A percentile compares a stretch with the other conserved stretches of the same genome.
These are phyloP conservation scores for Leptodactylus fallax DNA, from an alignment of 2,797 vertebrate genomes.

Conservation along the genomic window DNA sequence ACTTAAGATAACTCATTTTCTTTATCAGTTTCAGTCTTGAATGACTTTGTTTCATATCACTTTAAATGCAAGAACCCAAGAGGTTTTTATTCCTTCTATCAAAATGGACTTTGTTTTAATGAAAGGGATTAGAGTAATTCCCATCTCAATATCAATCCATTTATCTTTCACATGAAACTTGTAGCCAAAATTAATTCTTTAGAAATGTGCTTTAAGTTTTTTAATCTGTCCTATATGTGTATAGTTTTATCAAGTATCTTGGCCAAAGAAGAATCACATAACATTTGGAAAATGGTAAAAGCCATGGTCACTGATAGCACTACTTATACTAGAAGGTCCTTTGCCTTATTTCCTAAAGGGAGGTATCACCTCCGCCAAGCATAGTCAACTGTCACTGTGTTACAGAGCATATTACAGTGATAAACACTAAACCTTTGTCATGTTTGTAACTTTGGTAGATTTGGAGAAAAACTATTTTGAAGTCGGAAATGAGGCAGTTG, in stretches of 20 bases:
- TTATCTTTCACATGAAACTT: constrained; percentile 5
- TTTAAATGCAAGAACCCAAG: constrained; percentile 10
- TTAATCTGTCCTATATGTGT: neutral
- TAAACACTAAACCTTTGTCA: too few relatives aligned
- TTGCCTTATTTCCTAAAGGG: too few relatives aligned
- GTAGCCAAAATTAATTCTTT: constrained; percentile 2
- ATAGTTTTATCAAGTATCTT: neutral
- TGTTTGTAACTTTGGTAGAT: too few relatives aligned
- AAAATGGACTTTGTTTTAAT: constrained; percentile 23
- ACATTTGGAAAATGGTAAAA: neutral
- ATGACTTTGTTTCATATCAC: neutral
- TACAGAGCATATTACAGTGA: too few relatives aligned
- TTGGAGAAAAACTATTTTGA: too few relatives aligned
- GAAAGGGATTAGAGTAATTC: constrained; percentile 36
- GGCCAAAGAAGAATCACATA: neutral
- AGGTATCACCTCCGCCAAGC: too few relatives aligned
- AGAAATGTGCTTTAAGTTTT: constrained; percentile 17
- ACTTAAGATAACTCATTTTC: neutral
- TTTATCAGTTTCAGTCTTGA: constrained; percentile 6
- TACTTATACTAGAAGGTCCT: too few relatives aligned
- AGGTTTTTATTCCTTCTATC: neutral
- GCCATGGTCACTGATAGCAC: neutral
- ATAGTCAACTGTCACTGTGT: too few relatives aligned
- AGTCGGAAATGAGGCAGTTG: too few relatives aligned
- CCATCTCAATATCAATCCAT: constrained; percentile 22